Evolutionary conservation across 2,888 invertebrate species (phyloP), one percentile per base, ranked within the genome.

Genomic region (Pardosa pseudoannulata): DNA sequence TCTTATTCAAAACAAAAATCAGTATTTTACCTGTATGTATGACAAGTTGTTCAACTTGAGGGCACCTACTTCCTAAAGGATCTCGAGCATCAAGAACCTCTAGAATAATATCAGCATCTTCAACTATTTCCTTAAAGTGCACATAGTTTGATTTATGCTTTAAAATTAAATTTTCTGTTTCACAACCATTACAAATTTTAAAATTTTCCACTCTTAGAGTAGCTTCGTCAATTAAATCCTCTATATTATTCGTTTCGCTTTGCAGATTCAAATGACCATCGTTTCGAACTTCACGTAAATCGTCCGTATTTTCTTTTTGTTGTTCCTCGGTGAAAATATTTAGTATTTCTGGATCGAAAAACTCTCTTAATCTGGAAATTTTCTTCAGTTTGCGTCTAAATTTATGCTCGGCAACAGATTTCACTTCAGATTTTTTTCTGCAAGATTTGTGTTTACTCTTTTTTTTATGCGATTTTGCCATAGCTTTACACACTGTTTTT

Each of bases 41-140:
- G 0, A 98, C 96, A 1, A 96, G 95, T 90, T 97, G 94, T 91
- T 99, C 98, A 0, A 99, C 97, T 93, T 97, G 95, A 32, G 94
- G 93, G 90, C 94, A 94, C 74, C 95, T 92, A 36, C 94, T 95
- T 90, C 98, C 98, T 76, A 97, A 92, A 0, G 98, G 98, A 93
- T 98, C 98, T 89, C 98, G 93, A 0, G 98, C 96, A 93, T 99
- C 99, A 0, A 99, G 95, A 6, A 99, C 95, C 93, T 99, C 96
- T 56, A 99, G 93, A 88, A 99, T 94, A 2, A 99, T 97, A 93
- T 99, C 98, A 6, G 98, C 97, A 87, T 96, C 95, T 89, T 96
- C 96, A 71, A 99, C 94, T 3, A 98, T 98, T 92, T 89, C 88
- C 71, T 88, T 88, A 46, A 89, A 81, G 62, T 89, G 89, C 75